These are phyloP conservation scores for Diabrotica undecimpunctata DNA, from an alignment of 1,140 invertebrate species.

Conservation along the genomic window DNA sequence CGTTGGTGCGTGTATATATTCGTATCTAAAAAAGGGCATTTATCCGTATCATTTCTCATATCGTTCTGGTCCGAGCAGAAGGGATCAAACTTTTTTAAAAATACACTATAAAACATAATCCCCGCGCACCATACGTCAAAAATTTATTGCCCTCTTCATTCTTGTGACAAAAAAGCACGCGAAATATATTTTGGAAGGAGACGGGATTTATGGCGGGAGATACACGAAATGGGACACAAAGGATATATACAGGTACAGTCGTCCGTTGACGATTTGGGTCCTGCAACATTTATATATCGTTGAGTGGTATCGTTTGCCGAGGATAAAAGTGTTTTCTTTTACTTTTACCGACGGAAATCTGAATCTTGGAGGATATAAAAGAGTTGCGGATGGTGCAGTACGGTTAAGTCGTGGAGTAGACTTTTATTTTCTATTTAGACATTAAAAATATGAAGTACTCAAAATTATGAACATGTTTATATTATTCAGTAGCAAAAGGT, in stretches of 20 bases:
- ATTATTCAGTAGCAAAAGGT: too few species aligned
- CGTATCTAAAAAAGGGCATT: constrained; percentile 19
- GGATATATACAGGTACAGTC: background rate
- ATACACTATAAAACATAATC: constrained; percentile 30
- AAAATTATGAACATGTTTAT: too few species aligned
- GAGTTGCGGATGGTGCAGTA: too few species aligned
- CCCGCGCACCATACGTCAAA: constrained; percentile 24
- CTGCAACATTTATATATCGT: constrained; percentile 11
- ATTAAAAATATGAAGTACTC: too few species aligned
- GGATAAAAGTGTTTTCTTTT: background rate
- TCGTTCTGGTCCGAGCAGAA: constrained; percentile 23
- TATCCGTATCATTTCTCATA: constrained; percentile 30
- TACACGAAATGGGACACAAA: constrained; percentile 6
- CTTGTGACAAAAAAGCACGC: constrained; percentile 14
- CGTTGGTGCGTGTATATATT: background rate
- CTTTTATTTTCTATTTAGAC: too few species aligned
- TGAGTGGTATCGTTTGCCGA: constrained; percentile 1
- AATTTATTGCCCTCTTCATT: constrained; percentile 22
- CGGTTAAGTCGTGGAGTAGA: too few species aligned
- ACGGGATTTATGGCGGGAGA: constrained; percentile 15
- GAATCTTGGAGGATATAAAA: constrained; percentile 1
- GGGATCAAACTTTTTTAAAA: constrained; percentile 27
- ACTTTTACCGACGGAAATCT: background rate
- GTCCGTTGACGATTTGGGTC: constrained; percentile 10
- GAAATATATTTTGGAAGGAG: constrained; percentile 18